These are phyloP conservation scores for Bombus superbus DNA, from an alignment of 1,140 invertebrate species.

Conservation along the genomic window DNA sequence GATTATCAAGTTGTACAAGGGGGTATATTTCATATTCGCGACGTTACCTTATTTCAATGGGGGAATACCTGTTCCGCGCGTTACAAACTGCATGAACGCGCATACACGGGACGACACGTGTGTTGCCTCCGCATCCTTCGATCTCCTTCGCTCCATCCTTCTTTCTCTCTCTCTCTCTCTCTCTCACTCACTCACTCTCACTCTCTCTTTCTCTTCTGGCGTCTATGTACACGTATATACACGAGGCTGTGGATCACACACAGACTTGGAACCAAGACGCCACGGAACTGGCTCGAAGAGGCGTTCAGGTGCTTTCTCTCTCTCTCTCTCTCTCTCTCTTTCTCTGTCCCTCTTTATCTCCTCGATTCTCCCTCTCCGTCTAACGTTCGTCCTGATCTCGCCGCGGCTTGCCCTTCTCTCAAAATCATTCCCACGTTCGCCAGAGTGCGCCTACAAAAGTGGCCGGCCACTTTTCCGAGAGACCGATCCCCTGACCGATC, in stretches of 20 bases:
- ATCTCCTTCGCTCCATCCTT: not conserved
- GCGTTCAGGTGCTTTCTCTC: slow-evolving; percentile 54
- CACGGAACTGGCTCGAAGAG: slow-evolving; percentile 55
- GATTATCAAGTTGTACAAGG: slow-evolving; percentile 83
- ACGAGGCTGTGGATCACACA: slow-evolving; percentile 4
- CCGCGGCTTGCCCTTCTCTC: slow-evolving; percentile 49
- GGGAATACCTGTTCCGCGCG: slow-evolving; percentile 78
- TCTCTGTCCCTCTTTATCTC: not conserved
- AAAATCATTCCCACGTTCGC: slow-evolving; percentile 78
- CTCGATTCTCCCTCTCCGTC: slow-evolving; percentile 26
- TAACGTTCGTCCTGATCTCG: slow-evolving; percentile 9
- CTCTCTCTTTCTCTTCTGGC: not conserved
- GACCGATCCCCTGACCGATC: slow-evolving; percentile 67
- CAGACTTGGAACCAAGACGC: slow-evolving; percentile 46
- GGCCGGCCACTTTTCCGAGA: slow-evolving; percentile 68
- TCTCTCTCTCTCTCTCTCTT: slow-evolving; percentile 25
- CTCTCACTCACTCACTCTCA: no score
- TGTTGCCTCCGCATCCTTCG: slow-evolving; percentile 51
- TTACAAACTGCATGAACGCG: slow-evolving; percentile 70
- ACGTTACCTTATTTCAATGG: slow-evolving; percentile 82
- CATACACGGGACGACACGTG: slow-evolving; percentile 61
- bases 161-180: not conserved
- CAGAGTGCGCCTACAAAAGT: slow-evolving; percentile 62
- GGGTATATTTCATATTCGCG: slow-evolving; percentile 82
- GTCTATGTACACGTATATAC: not conserved